Evolutionary conservation across 2,888 invertebrate genomes (phyloP).

Genomic region (Hemithea aestivaria): DNA sequence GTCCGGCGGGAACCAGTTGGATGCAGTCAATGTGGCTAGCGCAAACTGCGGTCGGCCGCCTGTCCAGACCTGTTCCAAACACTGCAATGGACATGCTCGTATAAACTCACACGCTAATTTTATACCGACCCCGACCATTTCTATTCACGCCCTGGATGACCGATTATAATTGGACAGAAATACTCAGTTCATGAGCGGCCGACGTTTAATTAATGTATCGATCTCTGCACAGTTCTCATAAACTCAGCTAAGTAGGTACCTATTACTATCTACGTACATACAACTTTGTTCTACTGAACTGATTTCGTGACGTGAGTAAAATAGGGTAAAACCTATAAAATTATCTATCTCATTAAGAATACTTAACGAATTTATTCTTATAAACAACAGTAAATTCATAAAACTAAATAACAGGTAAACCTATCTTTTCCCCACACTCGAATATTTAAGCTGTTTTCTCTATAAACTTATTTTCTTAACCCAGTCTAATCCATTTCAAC

Average conservation of each 20-base stretch:
- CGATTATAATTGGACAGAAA: slow-evolving; percentile 27
- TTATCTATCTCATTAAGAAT: too few species aligned
- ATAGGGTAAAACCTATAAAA: too few species aligned
- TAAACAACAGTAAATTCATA: too few species aligned
- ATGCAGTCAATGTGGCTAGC: slow-evolving; percentile 58
- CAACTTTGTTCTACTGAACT: too few species aligned
- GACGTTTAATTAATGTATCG: slow-evolving; percentile 8
- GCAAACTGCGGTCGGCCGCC: slow-evolving; percentile 64
- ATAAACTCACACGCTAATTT: slow-evolving; percentile 68
- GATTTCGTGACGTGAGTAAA: not conserved
- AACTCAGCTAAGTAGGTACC: not conserved
- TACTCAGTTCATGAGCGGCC: slow-evolving; percentile 7
- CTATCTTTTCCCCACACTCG: too few species aligned
- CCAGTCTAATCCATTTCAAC: slow-evolving; percentile 25
- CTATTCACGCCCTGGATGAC: slow-evolving; percentile 44
- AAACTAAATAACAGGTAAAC: too few species aligned
- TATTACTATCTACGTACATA: too few species aligned
- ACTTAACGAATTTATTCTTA: too few species aligned
- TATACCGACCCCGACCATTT: slow-evolving; percentile 50
- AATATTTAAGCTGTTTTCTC: too few species aligned
- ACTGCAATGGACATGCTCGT: slow-evolving; percentile 62
- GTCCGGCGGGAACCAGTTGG: slow-evolving; percentile 57
- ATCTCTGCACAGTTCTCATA: slow-evolving; percentile 6
- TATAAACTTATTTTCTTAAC: too few species aligned
- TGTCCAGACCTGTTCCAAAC: slow-evolving; percentile 60